Percentiles rank a stretch among this genome's conserved stretches.
Conservation (phyloP, 2,797 vertebrate genomes). For the Prionace glauca region DNA sequence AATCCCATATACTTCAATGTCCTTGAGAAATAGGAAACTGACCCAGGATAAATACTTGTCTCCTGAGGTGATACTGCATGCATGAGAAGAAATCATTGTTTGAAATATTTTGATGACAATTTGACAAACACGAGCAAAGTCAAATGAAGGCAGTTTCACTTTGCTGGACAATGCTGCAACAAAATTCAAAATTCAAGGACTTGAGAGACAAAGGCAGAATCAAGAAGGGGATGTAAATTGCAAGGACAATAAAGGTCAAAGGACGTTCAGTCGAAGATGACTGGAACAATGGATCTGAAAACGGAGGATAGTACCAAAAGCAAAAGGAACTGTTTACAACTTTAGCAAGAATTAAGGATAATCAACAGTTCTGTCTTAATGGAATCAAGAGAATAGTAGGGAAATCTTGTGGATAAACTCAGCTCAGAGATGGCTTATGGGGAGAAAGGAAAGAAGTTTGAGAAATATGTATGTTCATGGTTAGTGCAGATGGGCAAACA, state of each 20-base stretch:
- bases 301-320: too few relatives aligned
- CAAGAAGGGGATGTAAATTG: not conserved
- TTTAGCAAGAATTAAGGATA: too few relatives aligned
- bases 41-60: not conserved
- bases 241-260: not conserved
- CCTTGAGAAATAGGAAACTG: not conserved
- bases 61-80: not conserved
- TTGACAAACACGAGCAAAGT: not conserved
- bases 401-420: not conserved
- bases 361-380: not conserved
- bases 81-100: not conserved
- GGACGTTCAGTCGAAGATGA: not conserved
- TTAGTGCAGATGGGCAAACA: not conserved
- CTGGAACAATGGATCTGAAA: not conserved
- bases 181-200: not conserved
- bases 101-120: not conserved
- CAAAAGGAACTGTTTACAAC: not conserved
- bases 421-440: not conserved
- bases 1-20: not conserved
- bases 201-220: not conserved
- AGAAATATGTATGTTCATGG: not conserved
- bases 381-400: not conserved
- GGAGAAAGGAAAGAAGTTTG: not conserved
- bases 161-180: not conserved
- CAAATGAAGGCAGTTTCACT: not conserved